Evolutionary conservation across 2,888 invertebrate genomes (phyloP).

Genomic region (Ctenicera cuprea): DNA sequence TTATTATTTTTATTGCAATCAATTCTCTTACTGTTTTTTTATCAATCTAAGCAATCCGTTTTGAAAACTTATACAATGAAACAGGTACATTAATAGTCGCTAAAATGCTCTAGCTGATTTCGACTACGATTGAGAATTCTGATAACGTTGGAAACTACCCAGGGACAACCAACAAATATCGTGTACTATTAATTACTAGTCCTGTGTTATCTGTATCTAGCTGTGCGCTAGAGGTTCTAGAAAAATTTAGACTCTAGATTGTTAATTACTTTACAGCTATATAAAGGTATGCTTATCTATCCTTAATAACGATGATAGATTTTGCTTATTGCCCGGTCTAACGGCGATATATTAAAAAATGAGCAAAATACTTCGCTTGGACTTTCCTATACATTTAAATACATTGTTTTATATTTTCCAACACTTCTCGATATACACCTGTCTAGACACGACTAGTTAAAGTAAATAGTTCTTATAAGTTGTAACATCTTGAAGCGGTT

Average conservation of each 20-base stretch:
- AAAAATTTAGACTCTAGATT: slow-evolving; percentile 5
- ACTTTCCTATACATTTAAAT: too few relatives aligned
- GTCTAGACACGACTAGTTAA: too few relatives aligned
- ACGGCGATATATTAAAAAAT: too few relatives aligned
- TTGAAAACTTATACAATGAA: too few relatives aligned
- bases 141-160: slow-evolving; percentile 2
- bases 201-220: slow-evolving; percentile 14
- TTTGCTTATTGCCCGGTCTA: too few relatives aligned
- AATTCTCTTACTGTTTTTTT: neutral
- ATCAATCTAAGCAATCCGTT: too few relatives aligned
- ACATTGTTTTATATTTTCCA: too few relatives aligned
- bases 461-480: too few relatives aligned
- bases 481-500: too few relatives aligned
- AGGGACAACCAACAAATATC: neutral
- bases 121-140: neutral
- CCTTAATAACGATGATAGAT: neutral
- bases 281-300: neutral
- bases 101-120: neutral
- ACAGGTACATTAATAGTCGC: neutral
- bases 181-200: slow-evolving; percentile 19
- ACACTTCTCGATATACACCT: too few relatives aligned
- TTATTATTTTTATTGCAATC: neutral
- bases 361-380: too few relatives aligned
- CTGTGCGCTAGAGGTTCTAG: neutral
- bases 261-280: slow-evolving; percentile 15